A percentile compares a stretch with the other conserved stretches of the same genome.
Evolutionary conservation across 2,797 vertebrate genomes (phyloP).

Genomic region (Typhlichthys eigenmanni): DNA sequence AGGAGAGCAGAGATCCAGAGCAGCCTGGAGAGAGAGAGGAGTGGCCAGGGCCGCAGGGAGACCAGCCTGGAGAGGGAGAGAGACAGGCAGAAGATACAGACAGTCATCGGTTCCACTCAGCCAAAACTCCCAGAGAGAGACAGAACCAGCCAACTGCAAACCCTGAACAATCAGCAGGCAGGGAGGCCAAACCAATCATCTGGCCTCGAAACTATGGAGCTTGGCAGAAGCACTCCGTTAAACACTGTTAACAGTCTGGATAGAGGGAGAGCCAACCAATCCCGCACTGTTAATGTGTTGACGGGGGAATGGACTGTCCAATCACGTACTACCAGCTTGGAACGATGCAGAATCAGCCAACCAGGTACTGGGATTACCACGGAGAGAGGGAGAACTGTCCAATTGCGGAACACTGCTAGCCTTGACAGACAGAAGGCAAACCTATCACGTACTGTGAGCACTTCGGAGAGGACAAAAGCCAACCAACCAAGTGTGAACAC

Average conservation of each 20-base stretch:
- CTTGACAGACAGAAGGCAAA: conserved; percentile 71
- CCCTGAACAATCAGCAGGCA: conserved; percentile 67
- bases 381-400: conserved; percentile 30
- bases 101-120: conserved; percentile 58
- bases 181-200: conserved; percentile 65
- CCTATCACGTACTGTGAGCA: conserved; percentile 56
- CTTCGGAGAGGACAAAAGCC: conserved; percentile 71
- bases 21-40: conserved; percentile 75
- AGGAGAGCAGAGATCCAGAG: conserved; percentile 85
- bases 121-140: conserved; percentile 62
- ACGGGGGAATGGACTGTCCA: conserved; percentile 64
- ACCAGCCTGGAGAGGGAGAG: conserved; percentile 69
- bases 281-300: conserved; percentile 42
- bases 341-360: conserved; percentile 61
- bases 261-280: conserved; percentile 59
- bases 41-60: conserved; percentile 54
- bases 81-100: conserved; percentile 65
- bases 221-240: conserved; percentile 48
- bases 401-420: conserved; percentile 66
- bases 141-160: conserved; percentile 66
- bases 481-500: conserved; percentile 55
- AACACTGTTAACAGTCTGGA: conserved; percentile 72
- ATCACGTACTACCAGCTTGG: conserved; percentile 62
- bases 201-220: conserved; percentile 41
- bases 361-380: conserved; percentile 30